A percentile compares a stretch with the other conserved stretches of the same genome.
These are phyloP conservation scores for Zelostemma sp. DNA, from an alignment of 1,140 invertebrate species.

Conservation along the genomic window DNA sequence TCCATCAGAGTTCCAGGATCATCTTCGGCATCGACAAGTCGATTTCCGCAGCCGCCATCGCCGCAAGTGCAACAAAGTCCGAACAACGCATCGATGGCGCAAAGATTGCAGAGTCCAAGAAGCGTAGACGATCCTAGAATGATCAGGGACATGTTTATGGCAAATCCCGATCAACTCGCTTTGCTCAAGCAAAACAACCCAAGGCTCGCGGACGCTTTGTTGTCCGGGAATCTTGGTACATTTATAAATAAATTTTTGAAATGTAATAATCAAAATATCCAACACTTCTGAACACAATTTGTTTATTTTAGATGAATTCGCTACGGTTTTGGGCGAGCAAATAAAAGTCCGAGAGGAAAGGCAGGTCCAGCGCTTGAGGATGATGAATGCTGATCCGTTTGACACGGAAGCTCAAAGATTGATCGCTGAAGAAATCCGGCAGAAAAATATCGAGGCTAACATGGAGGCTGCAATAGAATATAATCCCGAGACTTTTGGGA, in stretches of 20 bases:
- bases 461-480: slow-evolving; percentile 99
- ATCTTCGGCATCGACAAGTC: slow-evolving; percentile 48
- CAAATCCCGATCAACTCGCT: slow-evolving; percentile 93
- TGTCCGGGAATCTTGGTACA: slow-evolving; percentile 84
- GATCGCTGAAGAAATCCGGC: slow-evolving; percentile 95
- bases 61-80: background rate
- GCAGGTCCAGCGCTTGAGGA: slow-evolving; percentile 85
- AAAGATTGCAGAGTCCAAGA: slow-evolving; percentile 65
- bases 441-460: slow-evolving; percentile 97
- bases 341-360: slow-evolving; percentile 81
- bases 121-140: slow-evolving; percentile 88
- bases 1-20: slow-evolving; percentile 82
- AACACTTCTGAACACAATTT: background rate
- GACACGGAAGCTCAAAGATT: slow-evolving; percentile 93
- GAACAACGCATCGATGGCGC: slow-evolving; percentile 26
- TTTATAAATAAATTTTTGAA: background rate
- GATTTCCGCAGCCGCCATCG: slow-evolving; percentile 15
- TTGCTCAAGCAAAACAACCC: slow-evolving; percentile 95
- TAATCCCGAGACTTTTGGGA: slow-evolving; percentile 97
- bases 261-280: background rate
- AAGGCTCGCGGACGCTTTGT: slow-evolving; percentile 88
- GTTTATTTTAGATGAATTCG: slow-evolving; percentile 80
- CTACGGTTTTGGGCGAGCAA: slow-evolving; percentile 85
- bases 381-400: slow-evolving; percentile 95
- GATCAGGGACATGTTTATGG: slow-evolving; percentile 89